Conservation (phyloP, 2,888 invertebrate genomes). For the Priapulus caudatus region DNA sequence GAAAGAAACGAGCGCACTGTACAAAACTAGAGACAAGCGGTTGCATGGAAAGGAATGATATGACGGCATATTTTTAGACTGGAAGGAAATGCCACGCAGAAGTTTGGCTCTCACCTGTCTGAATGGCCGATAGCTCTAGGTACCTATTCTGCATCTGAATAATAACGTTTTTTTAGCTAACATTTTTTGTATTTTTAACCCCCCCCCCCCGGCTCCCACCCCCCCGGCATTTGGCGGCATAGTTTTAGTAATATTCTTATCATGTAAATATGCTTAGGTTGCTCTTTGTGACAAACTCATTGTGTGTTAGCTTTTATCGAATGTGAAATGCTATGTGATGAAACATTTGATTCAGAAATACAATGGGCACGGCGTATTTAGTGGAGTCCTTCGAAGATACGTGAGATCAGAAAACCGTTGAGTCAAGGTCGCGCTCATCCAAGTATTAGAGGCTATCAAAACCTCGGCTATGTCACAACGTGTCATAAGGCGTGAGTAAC, state of each 20-base stretch:
- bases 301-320: too few relatives aligned
- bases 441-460: slow-evolving; percentile 56
- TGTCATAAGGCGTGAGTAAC: slow-evolving; percentile 33
- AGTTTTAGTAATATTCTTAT: not conserved
- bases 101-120: slow-evolving; percentile 63
- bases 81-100: slow-evolving; percentile 53
- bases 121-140: slow-evolving; percentile 59
- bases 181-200: not conserved
- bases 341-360: slow-evolving; percentile 65
- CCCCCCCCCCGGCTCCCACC: too few relatives aligned
- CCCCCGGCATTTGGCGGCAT: too few relatives aligned
- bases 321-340: too few relatives aligned
- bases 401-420: slow-evolving; percentile 78
- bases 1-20: slow-evolving; percentile 59
- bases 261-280: too few relatives aligned
- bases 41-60: slow-evolving; percentile 75
- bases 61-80: slow-evolving; percentile 72
- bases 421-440: slow-evolving; percentile 66
- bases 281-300: too few relatives aligned
- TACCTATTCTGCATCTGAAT: slow-evolving; percentile 33
- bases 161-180: slow-evolving; percentile 4
- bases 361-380: slow-evolving; percentile 85
- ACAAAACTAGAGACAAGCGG: slow-evolving; percentile 34
- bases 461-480: slow-evolving; percentile 19
- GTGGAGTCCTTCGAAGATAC: slow-evolving; percentile 69